These are phyloP conservation scores for Drosophila bipectinata DNA, from an alignment of 1,140 invertebrate species.

Conservation along the genomic window DNA sequence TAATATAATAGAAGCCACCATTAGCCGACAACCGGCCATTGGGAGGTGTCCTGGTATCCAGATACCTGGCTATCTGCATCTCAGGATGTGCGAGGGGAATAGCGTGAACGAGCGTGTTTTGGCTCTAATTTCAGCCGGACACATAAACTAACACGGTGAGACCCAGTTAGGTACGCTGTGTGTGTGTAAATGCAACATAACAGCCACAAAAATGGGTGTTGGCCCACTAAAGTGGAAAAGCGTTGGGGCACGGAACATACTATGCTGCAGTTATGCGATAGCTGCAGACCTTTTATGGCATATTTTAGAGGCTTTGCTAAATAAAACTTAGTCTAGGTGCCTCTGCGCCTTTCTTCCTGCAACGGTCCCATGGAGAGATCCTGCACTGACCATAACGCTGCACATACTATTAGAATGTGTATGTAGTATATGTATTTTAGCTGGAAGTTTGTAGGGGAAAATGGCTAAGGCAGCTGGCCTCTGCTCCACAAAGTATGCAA, in stretches of 20 bases:
- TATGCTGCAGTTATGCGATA: slow-evolving; percentile 74
- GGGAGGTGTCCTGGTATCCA: slow-evolving; percentile 43
- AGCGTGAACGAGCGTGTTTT: slow-evolving; percentile 12
- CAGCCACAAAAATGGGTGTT: slow-evolving; percentile 56
- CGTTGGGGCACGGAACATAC: slow-evolving; percentile 22
- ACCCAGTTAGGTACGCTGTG: slow-evolving; percentile 51
- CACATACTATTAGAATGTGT: background rate
- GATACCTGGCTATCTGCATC: slow-evolving; percentile 23
- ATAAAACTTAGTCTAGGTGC: slow-evolving; percentile 51
- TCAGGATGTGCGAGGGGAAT: slow-evolving; percentile 13
- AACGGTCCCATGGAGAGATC: slow-evolving; percentile 17
- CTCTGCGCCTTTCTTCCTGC: slow-evolving; percentile 20
- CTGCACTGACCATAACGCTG: slow-evolving; percentile 54
- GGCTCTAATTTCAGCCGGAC: slow-evolving; percentile 59
- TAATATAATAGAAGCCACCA: slow-evolving; percentile 18
- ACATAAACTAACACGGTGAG: slow-evolving; percentile 59
- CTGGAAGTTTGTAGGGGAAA: slow-evolving; percentile 42
- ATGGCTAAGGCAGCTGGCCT: slow-evolving; percentile 12
- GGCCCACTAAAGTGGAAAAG: slow-evolving; percentile 4
- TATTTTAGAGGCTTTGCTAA: slow-evolving; percentile 72
- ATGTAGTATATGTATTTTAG: background rate
- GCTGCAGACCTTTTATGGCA: slow-evolving; percentile 71
- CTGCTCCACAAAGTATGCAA: slow-evolving; percentile 60
- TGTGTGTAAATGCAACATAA: slow-evolving; percentile 62
- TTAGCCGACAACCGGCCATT: slow-evolving; percentile 6